A percentile compares a stretch with the other conserved stretches of the same genome.
Conservation (phyloP, 2,797 vertebrate species). For the Cheirogaleus major region DNA sequence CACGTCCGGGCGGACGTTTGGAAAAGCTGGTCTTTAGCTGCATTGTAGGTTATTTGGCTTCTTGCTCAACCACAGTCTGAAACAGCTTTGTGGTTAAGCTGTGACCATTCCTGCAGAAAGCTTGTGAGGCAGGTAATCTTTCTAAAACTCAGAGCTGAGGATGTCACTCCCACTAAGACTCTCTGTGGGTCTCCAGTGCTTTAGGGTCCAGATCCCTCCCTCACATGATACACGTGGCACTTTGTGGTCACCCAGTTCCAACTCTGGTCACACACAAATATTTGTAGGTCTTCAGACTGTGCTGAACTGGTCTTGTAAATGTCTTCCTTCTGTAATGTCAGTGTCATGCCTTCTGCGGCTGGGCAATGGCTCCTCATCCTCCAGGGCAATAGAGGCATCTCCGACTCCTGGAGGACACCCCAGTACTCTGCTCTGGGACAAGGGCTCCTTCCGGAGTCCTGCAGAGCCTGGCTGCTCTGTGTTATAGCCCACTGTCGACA, state of each 20-base stretch:
- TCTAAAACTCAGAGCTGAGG: constrained; percentile 5
- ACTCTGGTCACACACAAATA: neutral
- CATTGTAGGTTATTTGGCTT: neutral
- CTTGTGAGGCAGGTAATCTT: neutral
- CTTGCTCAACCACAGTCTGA: neutral
- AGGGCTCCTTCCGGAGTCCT: neutral
- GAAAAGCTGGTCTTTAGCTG: neutral
- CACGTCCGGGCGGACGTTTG: neutral
- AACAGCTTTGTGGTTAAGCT: neutral
- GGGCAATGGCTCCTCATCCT: too few species aligned
- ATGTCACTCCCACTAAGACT: neutral
- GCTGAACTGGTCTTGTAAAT: neutral
- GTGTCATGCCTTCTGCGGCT: neutral
- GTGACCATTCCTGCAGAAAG: neutral
- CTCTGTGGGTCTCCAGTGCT: neutral
- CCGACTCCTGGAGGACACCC: neutral
- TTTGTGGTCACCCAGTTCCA: neutral
- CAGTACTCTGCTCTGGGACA: neutral
- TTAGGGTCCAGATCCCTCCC: neutral
- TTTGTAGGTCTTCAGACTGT: neutral
- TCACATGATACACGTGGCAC: neutral
- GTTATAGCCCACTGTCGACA: too few species aligned
- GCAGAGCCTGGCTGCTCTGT: too few species aligned
- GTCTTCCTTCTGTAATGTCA: neutral
- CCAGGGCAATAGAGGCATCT: neutral